These are phyloP conservation scores for Drepana falcataria DNA, from an alignment of 2,888 invertebrate genomes.

Conservation along the genomic window DNA sequence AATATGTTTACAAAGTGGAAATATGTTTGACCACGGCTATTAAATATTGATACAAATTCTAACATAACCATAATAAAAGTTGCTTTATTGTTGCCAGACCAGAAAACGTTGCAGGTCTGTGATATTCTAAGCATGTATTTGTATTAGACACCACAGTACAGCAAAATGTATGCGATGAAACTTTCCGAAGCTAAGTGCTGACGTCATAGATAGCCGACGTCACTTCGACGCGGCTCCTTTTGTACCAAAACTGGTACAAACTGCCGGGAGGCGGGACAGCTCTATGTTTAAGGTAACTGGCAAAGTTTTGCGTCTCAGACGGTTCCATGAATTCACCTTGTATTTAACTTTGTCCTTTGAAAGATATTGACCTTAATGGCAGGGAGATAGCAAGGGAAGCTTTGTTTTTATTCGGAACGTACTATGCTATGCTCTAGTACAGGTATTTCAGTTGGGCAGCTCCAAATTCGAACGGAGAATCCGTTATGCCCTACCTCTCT, in stretches of 20 bases:
- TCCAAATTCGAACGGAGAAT: too few relatives aligned
- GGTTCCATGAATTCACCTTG: background rate
- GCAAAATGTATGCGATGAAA: background rate
- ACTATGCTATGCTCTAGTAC: too few relatives aligned
- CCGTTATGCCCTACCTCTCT: too few relatives aligned
- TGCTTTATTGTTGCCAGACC: too few relatives aligned
- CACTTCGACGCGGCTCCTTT: background rate
- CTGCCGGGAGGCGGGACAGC: background rate
- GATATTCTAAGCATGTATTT: too few relatives aligned
- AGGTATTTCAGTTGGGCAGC: too few relatives aligned
- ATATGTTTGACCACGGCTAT: too few relatives aligned
- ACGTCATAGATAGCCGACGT: slow-evolving; percentile 3
- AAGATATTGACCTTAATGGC: background rate
- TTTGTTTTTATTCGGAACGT: background rate
- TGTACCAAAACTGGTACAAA: background rate
- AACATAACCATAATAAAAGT: too few relatives aligned
- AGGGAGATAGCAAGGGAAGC: background rate
- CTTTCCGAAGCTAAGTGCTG: background rate
- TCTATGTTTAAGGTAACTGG: background rate
- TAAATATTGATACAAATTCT: too few relatives aligned
- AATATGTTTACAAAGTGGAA: too few relatives aligned
- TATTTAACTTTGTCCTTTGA: background rate
- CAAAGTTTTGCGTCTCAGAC: background rate
- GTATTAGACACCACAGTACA: too few relatives aligned
- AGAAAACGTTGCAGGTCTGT: too few relatives aligned